Conservation (phyloP, 2,797 vertebrate genomes). For the Zenarchopterus dispar region DNA sequence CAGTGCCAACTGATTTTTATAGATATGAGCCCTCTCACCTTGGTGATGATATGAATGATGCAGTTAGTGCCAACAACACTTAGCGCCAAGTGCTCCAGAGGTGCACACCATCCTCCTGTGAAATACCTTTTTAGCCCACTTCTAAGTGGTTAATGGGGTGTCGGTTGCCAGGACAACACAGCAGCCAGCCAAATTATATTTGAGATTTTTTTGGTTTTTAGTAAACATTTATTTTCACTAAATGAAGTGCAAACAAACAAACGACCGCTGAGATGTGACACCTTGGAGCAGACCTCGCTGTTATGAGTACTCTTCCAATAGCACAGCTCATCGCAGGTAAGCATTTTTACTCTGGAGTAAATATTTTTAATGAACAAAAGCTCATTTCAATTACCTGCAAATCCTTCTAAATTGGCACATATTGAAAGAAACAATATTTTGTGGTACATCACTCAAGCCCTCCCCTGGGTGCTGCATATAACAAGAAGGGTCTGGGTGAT, state of each 20-base stretch:
- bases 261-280: constrained; percentile 20
- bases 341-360: constrained; percentile 31
- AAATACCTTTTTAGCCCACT: constrained; percentile 41
- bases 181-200: constrained; percentile 34
- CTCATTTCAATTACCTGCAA: constrained; percentile 37
- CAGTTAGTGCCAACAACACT: constrained; percentile 36
- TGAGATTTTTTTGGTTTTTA: constrained; percentile 33
- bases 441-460: constrained; percentile 20
- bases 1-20: constrained; percentile 31
- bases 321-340: constrained; percentile 23
- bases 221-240: constrained; percentile 39
- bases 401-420: constrained; percentile 19
- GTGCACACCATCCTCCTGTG: constrained; percentile 42
- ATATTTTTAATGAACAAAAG: constrained; percentile 37
- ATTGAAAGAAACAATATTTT: constrained; percentile 21
- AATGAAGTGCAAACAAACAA: constrained; percentile 24
- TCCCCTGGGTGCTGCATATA: constrained; percentile 14
- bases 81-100: constrained; percentile 47
- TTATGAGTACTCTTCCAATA: constrained; percentile 11
- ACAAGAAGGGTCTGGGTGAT: not conserved
- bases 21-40: constrained; percentile 34
- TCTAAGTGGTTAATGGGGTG: constrained; percentile 47
- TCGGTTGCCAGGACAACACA: constrained; percentile 51
- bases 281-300: constrained; percentile 15
- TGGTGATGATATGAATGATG: constrained; percentile 48